These are phyloP conservation scores for Galleria mellonella DNA, from an alignment of 1,140 invertebrate species.

Conservation along the genomic window DNA sequence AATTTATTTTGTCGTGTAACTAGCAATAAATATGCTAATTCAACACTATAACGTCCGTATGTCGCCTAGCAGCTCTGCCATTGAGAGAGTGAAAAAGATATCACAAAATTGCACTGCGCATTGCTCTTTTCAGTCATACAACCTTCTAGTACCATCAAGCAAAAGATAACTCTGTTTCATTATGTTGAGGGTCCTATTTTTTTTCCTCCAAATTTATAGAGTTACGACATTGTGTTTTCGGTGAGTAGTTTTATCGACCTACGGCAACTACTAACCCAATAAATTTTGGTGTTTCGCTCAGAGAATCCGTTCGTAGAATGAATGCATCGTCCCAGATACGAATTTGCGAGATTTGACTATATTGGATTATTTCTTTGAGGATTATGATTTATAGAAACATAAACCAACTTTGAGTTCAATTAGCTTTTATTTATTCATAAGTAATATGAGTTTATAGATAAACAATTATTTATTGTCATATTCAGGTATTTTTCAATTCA, in stretches of 20 bases:
- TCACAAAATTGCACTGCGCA: conserved; percentile 71
- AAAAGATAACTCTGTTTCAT: conserved; percentile 58
- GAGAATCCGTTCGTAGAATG: conserved; percentile 62
- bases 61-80: conserved; percentile 57
- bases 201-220: conserved; percentile 38
- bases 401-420: neutral
- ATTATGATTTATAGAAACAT: conserved; percentile 26
- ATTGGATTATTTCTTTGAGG: conserved; percentile 36
- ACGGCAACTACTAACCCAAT: conserved; percentile 73
- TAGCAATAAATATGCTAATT: conserved; percentile 73
- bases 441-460: too few species aligned
- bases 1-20: conserved; percentile 69
- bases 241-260: conserved; percentile 68
- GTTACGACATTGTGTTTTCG: conserved; percentile 52
- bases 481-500: too few species aligned
- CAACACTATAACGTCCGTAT: conserved; percentile 70
- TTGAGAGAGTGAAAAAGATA: conserved; percentile 72
- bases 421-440: neutral
- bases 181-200: conserved; percentile 52
- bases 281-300: conserved; percentile 73
- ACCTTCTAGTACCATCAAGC: conserved; percentile 36
- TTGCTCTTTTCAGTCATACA: conserved; percentile 67
- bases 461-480: too few species aligned
- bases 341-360: conserved; percentile 52
- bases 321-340: conserved; percentile 71